A percentile compares a stretch with the other conserved stretches of the same genome.
phyloP scores from a whole-genome alignment of 53 echinoderm and acorn worm species.

The Luidia sarsii region DNA sequence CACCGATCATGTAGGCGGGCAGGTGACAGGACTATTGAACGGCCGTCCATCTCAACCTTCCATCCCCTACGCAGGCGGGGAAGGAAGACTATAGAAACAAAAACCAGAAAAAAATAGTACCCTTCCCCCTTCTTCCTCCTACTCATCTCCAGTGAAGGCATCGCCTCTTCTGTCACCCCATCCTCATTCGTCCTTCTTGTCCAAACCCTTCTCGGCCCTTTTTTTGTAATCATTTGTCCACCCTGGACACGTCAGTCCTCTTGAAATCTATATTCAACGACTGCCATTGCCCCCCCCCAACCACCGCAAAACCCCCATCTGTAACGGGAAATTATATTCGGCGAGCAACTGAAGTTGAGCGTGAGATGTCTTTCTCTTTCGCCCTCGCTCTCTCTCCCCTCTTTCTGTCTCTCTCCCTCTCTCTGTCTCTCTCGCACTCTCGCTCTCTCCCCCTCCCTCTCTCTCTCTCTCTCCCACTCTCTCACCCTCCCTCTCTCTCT shows the following conservation, averaged over 20 bases:
- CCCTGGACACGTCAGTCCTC: background rate
- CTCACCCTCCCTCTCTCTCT: background rate
- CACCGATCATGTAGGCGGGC: conserved; percentile 27
- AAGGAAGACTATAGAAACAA: no score
- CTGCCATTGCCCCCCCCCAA: conserved; percentile 29
- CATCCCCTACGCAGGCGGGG: no score
- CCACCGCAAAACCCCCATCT: conserved; percentile 19
- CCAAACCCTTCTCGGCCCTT: no score
- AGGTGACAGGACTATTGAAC: conserved; percentile 49
- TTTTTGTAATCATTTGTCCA: no score
- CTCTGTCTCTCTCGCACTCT: no score
- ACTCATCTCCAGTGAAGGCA: background rate
- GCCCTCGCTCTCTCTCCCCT: background rate
- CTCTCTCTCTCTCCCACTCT: background rate
- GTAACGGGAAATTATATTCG: conserved; percentile 57
- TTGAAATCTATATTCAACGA: conserved; percentile 31
- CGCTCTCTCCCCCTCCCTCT: no score
- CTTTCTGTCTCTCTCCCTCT: background rate
- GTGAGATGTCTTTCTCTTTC: background rate
- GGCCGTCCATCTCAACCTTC: background rate
- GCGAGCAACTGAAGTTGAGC: conserved; percentile 30
- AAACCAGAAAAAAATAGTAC: background rate
- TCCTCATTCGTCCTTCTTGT: background rate
- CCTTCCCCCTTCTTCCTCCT: background rate
- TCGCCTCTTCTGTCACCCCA: no score